Base-by-base conservation (phyloP, 2,888 invertebrate species). In the Mellilla xanthometata region DNA sequence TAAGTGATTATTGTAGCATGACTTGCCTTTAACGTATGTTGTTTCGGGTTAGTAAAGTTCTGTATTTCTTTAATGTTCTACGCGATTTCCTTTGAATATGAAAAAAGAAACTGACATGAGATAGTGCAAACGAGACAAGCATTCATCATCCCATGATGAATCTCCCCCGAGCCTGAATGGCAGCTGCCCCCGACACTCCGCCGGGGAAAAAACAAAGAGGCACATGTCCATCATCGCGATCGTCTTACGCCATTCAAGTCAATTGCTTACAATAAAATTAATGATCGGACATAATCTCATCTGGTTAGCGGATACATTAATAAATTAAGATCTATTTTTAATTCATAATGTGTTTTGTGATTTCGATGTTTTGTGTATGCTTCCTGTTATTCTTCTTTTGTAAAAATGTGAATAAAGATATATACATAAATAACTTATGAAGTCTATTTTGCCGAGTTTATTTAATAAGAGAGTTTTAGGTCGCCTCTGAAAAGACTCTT, bases 251-350 rank as follows among this genome's bases (percentile, higher is more conserved):
- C 76, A 82, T 83, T 84, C 76, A 84, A 84, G 76, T 80, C 82
- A 84, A 84, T 81, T 64, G 71, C 68, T 69, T 71, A 77, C 71
- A 77, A 75, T 79, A 78, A 80, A 75, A 80, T 74, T 79, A 80
- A 79, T 76, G 76, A 71, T 68, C 51, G 51, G 51, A 68, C 74
- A 70, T 72, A 68, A 70, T 70, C 72, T 71, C 61, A 62, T 71
- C 68, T 60, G 53, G 52, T 62, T 62, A 72, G 71, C 56, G 56
- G 42, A 38, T 42, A 49, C 56, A 68, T 72, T 61, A 69, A 69
- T 67, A 49, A 56, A 68, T 72, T 61, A 69, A 69, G 66, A 66
- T 71, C 65, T 57, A 57, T 52, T n/a, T 24, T 56, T 36, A n/a
- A 40, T 31, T 49, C 44, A 45, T 56, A 52, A 60, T 49, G 53